These are phyloP conservation scores for Lepidurus apus DNA, from an alignment of 1,140 invertebrate genomes.

Conservation along the genomic window DNA sequence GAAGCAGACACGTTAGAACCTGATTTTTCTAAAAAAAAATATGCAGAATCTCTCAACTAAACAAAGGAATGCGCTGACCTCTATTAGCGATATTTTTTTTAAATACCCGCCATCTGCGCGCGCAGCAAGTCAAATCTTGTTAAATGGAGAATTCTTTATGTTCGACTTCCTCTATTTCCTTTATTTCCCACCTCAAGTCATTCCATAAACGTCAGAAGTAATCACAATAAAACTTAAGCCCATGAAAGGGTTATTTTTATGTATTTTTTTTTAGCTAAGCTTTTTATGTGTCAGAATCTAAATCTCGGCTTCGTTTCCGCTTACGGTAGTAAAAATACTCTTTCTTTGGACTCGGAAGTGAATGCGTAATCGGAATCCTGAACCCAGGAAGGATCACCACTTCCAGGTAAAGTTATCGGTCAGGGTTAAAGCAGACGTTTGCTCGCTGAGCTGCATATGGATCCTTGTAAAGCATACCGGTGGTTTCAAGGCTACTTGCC, in stretches of 20 bases:
- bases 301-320: not conserved
- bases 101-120: no score
- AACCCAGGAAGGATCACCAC: not conserved
- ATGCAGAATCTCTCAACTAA: no score
- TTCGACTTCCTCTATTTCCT: not conserved
- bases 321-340: not conserved
- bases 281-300: not conserved
- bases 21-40: no score
- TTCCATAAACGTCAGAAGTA: not conserved
- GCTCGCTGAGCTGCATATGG: not conserved
- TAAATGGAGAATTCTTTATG: no score
- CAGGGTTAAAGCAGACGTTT: conserved; percentile 21
- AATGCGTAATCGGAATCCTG: not conserved
- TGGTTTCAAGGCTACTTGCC: not conserved
- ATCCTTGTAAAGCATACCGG: conserved; percentile 10
- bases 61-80: no score
- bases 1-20: no score
- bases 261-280: not conserved
- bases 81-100: no score
- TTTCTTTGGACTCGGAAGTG: not conserved
- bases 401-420: conserved; percentile 19
- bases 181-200: not conserved
- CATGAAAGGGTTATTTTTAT: not conserved
- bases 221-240: conserved; percentile 7
- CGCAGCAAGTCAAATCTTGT: no score